Base-by-base conservation (phyloP, 2,113 vertebrate species). In the Charadrius vociferus region DNA sequence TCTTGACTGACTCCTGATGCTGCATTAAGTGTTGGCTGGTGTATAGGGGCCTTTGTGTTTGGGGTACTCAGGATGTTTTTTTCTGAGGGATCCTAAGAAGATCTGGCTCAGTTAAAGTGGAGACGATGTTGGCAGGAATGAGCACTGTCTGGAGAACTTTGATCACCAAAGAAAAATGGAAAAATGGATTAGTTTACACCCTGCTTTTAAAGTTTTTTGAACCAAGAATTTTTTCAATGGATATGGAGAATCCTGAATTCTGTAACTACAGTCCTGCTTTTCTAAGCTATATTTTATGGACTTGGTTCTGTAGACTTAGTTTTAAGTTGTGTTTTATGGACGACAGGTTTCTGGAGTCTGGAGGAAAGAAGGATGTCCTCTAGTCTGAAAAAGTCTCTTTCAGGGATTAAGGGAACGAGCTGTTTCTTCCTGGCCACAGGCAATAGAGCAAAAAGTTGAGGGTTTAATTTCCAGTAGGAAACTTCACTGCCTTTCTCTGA, bases 341-440 rank as follows among this genome's bases (percentile, higher is more conserved):
- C 70, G 41, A 58, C 19, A 49, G 19, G 17, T 29, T 90, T 78
- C 52, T 87, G 20, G 58, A 86, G 58, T 36, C 58, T 86, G 58
- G 21, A 71, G 49, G 34, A 82, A 75, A 81, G 86, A 43, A 81
- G 50, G 36, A 32, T 0, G 1, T 82, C 37, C 78, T 37, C n/a
- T 47, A 50, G 39, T 39, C 72, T 75, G 81, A 55, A 85, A 85
- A 82, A 36, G 18, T 29, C 58, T 75, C 62, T 61, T 49, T 53
- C 53, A 65, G 67, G 36, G 50, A 59, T 93, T 93, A 67, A 61
- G 16, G 39, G 29, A 85, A 88, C 68, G 75, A 92, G 82, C 71
- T 93, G 53, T 95, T 96, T 89, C 88, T 80, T 90, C 86, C 70
- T 80, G 62, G 93, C 82, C 36, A 29, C 79, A 66, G 27, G 71